These are phyloP conservation scores for Phenacoccus solenopsis DNA, from an alignment of 1,140 invertebrate species.

Conservation along the genomic window DNA sequence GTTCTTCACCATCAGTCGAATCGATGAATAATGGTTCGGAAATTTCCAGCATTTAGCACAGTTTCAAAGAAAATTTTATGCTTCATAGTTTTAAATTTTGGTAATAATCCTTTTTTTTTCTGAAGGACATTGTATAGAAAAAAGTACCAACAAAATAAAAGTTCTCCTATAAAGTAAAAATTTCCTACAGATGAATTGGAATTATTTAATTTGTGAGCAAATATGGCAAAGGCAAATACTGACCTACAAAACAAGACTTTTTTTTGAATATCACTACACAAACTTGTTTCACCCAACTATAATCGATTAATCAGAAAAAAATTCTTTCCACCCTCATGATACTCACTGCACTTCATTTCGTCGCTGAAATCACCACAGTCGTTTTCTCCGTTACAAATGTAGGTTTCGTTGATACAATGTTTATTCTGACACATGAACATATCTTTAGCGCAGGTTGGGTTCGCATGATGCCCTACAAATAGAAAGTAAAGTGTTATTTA, in stretches of 20 bases:
- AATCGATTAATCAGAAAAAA: neutral
- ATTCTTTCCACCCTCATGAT: slow-evolving; percentile 19
- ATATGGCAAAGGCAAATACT: neutral
- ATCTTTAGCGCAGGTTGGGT: slow-evolving; percentile 24
- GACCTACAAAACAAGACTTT: neutral
- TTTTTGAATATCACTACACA: neutral
- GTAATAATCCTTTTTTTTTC: too few species aligned
- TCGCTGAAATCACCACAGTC: slow-evolving; percentile 64
- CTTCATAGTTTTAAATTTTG: too few species aligned
- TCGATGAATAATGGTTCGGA: too few species aligned
- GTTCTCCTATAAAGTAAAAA: too few species aligned
- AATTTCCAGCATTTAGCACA: too few species aligned
- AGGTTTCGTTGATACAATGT: slow-evolving; percentile 49
- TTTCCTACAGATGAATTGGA: too few species aligned
- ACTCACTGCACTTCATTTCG: slow-evolving; percentile 44
- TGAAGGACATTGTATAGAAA: too few species aligned
- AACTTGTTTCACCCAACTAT: neutral
- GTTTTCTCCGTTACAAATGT: slow-evolving; percentile 56
- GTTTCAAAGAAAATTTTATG: too few species aligned
- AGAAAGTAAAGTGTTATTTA: neutral
- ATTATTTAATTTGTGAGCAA: neutral
- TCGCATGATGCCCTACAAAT: neutral
- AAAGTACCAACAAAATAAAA: too few species aligned
- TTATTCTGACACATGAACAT: slow-evolving; percentile 47
- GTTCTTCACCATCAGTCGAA: too few species aligned